Evolutionary conservation across 1,140 invertebrate species (phyloP).

Genomic region (Nixonia krombeini): DNA sequence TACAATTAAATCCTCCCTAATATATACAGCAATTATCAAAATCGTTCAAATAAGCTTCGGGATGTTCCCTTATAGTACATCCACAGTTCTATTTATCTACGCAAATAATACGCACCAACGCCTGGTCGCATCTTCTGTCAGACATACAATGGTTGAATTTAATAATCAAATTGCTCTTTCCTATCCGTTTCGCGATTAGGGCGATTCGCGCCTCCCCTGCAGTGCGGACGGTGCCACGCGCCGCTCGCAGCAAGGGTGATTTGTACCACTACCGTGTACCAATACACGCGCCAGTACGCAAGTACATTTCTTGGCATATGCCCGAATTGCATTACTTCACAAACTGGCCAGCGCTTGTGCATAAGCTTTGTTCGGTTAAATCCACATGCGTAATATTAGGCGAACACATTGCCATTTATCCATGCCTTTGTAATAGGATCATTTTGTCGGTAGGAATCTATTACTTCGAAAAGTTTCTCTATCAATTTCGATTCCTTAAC

Average conservation of each 20-base stretch:
- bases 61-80: no score
- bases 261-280: background rate
- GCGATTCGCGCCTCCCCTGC: constrained; percentile 25
- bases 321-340: constrained; percentile 51
- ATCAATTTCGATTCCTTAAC: no score
- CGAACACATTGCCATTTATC: constrained; percentile 59
- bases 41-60: no score
- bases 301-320: constrained; percentile 41
- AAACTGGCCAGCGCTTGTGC: constrained; percentile 35
- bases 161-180: constrained; percentile 58
- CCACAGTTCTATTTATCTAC: no score
- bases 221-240: constrained; percentile 42
- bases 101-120: background rate
- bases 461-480: no score
- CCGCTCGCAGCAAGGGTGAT: constrained; percentile 42
- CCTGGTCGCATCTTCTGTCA: background rate
- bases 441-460: no score
- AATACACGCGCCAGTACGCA: constrained; percentile 9
- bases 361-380: constrained; percentile 35
- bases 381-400: constrained; percentile 34
- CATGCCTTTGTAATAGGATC: constrained; percentile 21
- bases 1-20: no score
- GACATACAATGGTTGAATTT: constrained; percentile 35
- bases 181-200: constrained; percentile 24
- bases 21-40: no score